Conservation (phyloP, 2,797 vertebrate genomes). For the Amblyraja radiata region DNA sequence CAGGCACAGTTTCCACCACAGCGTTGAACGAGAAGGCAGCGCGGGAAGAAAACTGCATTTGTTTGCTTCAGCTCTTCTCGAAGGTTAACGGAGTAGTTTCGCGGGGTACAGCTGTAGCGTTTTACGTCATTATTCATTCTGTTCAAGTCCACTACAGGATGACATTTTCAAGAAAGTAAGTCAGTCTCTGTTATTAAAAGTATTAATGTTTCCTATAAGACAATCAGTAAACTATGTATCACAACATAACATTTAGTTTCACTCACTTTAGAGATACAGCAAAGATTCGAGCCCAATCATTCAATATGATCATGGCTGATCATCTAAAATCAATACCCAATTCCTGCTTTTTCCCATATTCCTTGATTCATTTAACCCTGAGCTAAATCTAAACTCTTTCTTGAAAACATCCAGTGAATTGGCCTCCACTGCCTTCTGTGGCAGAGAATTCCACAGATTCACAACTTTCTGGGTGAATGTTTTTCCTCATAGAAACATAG, state of each 20-base stretch:
- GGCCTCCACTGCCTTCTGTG: too few relatives aligned
- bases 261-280: too few relatives aligned
- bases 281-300: too few relatives aligned
- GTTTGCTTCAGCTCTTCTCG: constrained; percentile 81
- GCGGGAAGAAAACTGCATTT: constrained; percentile 85
- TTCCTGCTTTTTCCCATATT: too few relatives aligned
- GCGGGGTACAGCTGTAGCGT: constrained; percentile 88
- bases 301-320: too few relatives aligned
- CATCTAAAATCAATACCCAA: too few relatives aligned
- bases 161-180: background rate
- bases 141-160: constrained; percentile 78
- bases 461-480: too few relatives aligned
- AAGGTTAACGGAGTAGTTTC: constrained; percentile 89
- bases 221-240: background rate
- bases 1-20: constrained; percentile 93
- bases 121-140: constrained; percentile 85
- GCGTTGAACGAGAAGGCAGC: constrained; percentile 86
- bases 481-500: too few relatives aligned
- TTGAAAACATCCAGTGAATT: too few relatives aligned
- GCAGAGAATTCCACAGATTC: too few relatives aligned
- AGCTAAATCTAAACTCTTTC: too few relatives aligned
- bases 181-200: background rate
- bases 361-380: too few relatives aligned
- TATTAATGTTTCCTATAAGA: background rate
- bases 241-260: background rate